phyloP scores from a whole-genome alignment of 2,797 vertebrate genomes.

The Spinibarbus caldwelli region DNA sequence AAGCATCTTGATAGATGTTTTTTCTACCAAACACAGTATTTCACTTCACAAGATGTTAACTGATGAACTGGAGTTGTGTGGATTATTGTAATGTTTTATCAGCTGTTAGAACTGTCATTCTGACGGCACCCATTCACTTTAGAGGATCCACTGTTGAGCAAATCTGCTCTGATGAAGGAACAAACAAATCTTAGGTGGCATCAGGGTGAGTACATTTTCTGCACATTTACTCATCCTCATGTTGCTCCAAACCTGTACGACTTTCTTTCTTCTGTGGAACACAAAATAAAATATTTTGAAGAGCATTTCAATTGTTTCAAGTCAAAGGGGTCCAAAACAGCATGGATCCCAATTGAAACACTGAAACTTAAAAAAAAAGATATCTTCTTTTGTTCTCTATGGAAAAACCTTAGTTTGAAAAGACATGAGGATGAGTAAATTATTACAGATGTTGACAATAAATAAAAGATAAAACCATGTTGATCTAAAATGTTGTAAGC shows the following conservation, averaged over 20 bases:
- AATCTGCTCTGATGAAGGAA: not conserved
- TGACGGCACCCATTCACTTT: not conserved
- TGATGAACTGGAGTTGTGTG: not conserved
- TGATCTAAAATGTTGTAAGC: not conserved
- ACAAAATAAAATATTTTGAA: too few species aligned
- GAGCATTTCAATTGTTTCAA: not conserved
- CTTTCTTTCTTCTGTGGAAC: too few species aligned
- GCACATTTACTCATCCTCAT: not conserved
- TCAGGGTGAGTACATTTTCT: not conserved
- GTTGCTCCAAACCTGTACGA: not conserved
- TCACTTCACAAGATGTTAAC: not conserved
- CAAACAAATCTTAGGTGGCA: not conserved
- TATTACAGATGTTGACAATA: not conserved
- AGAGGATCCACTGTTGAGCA: not conserved
- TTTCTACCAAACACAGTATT: too few species aligned
- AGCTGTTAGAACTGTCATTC: not conserved
- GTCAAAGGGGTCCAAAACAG: not conserved
- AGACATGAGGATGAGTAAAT: too few species aligned
- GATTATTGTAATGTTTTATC: not conserved
- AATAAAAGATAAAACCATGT: not conserved
- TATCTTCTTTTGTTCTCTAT: not conserved
- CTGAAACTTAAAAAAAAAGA: not conserved
- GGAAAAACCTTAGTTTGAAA: too few species aligned
- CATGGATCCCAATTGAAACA: fast-evolving
- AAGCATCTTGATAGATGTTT: not conserved